Evolutionary conservation across 1,140 invertebrate species (phyloP).

Genomic region (Glomeris maerens): DNA sequence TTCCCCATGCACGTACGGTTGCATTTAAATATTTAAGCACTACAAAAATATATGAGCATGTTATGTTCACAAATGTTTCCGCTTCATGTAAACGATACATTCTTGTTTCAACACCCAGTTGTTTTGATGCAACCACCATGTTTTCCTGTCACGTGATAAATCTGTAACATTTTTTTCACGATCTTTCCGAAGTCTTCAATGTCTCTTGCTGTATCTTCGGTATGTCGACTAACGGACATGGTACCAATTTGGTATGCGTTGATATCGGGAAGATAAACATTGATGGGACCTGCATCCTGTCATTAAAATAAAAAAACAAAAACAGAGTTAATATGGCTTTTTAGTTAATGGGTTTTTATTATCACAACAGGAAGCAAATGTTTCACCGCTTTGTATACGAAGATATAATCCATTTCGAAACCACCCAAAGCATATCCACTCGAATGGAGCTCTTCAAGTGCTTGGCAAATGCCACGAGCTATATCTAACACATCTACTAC

Average conservation of each 20-base stretch:
- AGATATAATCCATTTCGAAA: constrained; percentile 21
- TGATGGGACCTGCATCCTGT: constrained; percentile 14
- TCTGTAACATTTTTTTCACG: constrained; percentile 23
- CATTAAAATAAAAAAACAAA: constrained; percentile 6
- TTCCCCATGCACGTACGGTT: too few species aligned
- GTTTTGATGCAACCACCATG: too few species aligned
- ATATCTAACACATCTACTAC: constrained; percentile 20
- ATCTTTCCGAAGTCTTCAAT: constrained; percentile 24
- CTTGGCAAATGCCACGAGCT: constrained; percentile 16
- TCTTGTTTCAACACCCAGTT: too few species aligned
- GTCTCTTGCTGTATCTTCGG: constrained; percentile 21
- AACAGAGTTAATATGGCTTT: not conserved
- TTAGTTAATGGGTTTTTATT: constrained; percentile 2
- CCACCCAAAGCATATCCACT: constrained; percentile 20
- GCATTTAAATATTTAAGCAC: too few species aligned
- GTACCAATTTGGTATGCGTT: constrained; percentile 17
- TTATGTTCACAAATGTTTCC: too few species aligned
- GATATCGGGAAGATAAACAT: constrained; percentile 22
- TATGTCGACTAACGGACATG: constrained; percentile 7
- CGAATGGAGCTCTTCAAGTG: constrained; percentile 19
- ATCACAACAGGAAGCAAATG: not conserved
- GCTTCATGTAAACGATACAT: too few species aligned
- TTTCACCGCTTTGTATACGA: constrained; percentile 16
- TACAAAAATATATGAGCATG: too few species aligned
- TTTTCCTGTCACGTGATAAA: constrained; percentile 19